phyloP scores from a whole-genome alignment of 2,888 invertebrate genomes.

The Agriopis leucophaearia region DNA sequence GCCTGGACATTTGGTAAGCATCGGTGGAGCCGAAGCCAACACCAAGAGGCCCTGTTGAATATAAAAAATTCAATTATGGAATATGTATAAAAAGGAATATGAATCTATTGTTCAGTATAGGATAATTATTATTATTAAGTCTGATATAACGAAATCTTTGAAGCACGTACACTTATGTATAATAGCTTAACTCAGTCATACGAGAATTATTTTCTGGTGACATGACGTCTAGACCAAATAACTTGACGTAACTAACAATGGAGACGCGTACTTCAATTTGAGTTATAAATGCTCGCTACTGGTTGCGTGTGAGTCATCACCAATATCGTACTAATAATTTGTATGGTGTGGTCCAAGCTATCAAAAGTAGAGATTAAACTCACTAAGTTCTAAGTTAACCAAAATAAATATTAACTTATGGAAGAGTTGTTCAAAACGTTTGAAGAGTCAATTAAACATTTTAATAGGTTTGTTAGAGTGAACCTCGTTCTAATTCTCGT shows the following conservation, averaged over 20 bases:
- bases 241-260: slow-evolving; percentile 33
- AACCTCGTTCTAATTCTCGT: too few species aligned
- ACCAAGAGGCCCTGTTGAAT: too few species aligned
- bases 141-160: not conserved
- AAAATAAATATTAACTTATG: too few species aligned
- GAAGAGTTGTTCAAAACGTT: too few species aligned
- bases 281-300: slow-evolving; percentile 30
- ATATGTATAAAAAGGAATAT: too few species aligned
- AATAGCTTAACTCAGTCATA: not conserved
- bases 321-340: slow-evolving; percentile 43
- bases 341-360: slow-evolving; percentile 32
- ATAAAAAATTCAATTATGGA: too few species aligned
- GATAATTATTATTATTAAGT: not conserved
- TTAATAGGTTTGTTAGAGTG: too few species aligned
- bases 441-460: too few species aligned
- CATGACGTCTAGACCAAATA: slow-evolving; percentile 39
- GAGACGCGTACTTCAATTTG: slow-evolving; percentile 38
- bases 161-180: not conserved
- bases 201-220: slow-evolving; percentile 5
- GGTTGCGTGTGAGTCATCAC: slow-evolving; percentile 39
- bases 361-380: not conserved
- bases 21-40: too few species aligned
- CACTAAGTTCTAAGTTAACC: not conserved
- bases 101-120: too few species aligned
- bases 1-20: too few species aligned